Evolutionary conservation across 2,888 invertebrate genomes (phyloP), one percentile per base, ranked within the genome.

Genomic region (Tupiocoris notatus): DNA sequence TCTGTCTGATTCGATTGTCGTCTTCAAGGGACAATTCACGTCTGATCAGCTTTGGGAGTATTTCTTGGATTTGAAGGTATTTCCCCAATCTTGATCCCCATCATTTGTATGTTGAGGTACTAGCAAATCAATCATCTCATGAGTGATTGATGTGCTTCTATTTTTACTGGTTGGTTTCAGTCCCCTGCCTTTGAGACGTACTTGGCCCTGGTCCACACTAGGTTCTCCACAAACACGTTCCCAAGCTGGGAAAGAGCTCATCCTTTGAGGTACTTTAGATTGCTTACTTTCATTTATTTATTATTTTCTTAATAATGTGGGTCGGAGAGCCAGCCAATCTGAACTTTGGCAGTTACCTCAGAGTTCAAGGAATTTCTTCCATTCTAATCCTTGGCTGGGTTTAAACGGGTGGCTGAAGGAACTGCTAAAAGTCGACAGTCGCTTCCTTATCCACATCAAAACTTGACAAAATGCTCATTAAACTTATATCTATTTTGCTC

Each of bases 191-290:
- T 93, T 86, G 93, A 95, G 82, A 96, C 97, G 1, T 97, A 98
- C 85, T 85, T 99, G 84, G 96, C 98, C 59, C 85, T 99, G 83
- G 97, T 99, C 6, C 99, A 99, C 85, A 98, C 98, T 58, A 89
- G 99, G 80, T 99, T 99, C 87, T 98, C 98, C 16, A 99, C 99
- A 80, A 99, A 99, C 86, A 99, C 99, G 23, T 99, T 99, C 84
- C 99, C 99, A 65, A 96, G 95, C 83, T 99, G 99, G 99, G 98
- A 98, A 85, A 88, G 98, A 82, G 98, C 99, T 18, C 98, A 99
- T 86, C 99, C 99, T 16, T 88, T 98, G 82, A 91, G 98, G 93
- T 73, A 18, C 18, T n/a, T n/a, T n/a, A n/a, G n/a, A n/a, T n/a
- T n/a, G n/a, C n/a, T 7, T 7, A n/a, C n/a, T 7, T 12, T 12